Percentiles rank a stretch among this genome's conserved stretches.
These are phyloP conservation scores for Rhea pennata DNA, from an alignment of 2,113 vertebrate species.

Conservation along the genomic window DNA sequence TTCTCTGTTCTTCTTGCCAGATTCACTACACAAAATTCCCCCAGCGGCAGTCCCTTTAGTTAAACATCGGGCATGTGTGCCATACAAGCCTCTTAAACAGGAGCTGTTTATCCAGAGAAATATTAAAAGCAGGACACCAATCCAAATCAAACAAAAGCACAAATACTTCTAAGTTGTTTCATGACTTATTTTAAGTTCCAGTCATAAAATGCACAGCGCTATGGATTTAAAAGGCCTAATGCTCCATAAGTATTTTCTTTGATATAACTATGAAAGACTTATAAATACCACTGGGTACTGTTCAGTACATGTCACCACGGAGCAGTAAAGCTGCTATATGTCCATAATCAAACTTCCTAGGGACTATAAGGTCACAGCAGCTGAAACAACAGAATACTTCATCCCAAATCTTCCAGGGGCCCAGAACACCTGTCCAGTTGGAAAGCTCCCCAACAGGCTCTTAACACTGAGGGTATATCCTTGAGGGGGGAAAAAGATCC, in stretches of 20 bases:
- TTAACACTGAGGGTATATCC: neutral
- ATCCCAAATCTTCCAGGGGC: neutral
- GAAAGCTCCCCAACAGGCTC: neutral
- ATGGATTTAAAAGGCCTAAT: slow-evolving; percentile 61
- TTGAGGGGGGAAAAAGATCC: neutral
- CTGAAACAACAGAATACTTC: slow-evolving; percentile 72
- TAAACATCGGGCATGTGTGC: slow-evolving; percentile 6
- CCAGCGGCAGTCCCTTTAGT: slow-evolving; percentile 15
- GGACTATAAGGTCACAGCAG: slow-evolving; percentile 61
- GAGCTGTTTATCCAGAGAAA: slow-evolving; percentile 62
- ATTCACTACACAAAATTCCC: slow-evolving; percentile 6
- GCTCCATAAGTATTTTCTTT: slow-evolving; percentile 49
- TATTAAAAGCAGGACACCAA: slow-evolving; percentile 47
- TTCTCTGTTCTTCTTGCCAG: neutral
- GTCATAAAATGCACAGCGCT: slow-evolving; percentile 20
- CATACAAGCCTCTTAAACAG: slow-evolving; percentile 15
- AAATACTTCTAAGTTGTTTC: slow-evolving; percentile 48
- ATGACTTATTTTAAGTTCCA: slow-evolving; percentile 41
- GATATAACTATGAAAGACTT: slow-evolving; percentile 55
- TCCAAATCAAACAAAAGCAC: slow-evolving; percentile 67
- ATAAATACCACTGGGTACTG: slow-evolving; percentile 49
- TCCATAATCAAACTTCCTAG: slow-evolving; percentile 57
- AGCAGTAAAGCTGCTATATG: slow-evolving; percentile 50
- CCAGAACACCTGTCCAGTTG: slow-evolving; percentile 22
- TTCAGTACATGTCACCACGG: slow-evolving; percentile 11